phyloP scores from a whole-genome alignment of 1,140 invertebrate genomes.

The Aricia agestis region DNA sequence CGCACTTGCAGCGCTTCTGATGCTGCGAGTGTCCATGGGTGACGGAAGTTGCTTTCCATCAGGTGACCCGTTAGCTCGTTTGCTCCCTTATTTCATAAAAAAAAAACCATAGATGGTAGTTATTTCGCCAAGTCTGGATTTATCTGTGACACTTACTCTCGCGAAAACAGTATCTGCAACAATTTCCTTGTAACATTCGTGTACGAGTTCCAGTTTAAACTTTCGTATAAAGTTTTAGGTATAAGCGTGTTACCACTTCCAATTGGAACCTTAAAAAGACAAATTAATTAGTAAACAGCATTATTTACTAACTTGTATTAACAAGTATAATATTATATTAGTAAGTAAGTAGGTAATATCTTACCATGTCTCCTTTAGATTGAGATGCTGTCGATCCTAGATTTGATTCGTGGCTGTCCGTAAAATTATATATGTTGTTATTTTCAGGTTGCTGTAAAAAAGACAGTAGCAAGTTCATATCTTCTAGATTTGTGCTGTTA shows the following conservation, averaged over 20 bases:
- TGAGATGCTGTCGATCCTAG: not conserved
- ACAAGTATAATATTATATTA: not conserved
- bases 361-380: not conserved
- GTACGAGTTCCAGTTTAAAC: constrained; percentile 62
- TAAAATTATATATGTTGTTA: not conserved
- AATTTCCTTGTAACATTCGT: constrained; percentile 58
- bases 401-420: not conserved
- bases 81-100: too few relatives aligned
- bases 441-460: constrained; percentile 1
- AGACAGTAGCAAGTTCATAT: not conserved
- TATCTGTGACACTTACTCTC: constrained; percentile 40
- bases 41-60: too few relatives aligned
- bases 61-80: too few relatives aligned
- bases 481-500: too few relatives aligned
- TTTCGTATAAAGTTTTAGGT: constrained; percentile 45
- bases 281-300: not conserved
- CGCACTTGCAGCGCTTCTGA: too few relatives aligned
- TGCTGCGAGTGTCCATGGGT: too few relatives aligned
- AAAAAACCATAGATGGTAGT: too few relatives aligned
- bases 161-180: constrained; percentile 58
- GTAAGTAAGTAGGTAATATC: not conserved
- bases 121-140: not conserved
- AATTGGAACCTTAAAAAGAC: constrained; percentile 44
- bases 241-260: constrained; percentile 55
- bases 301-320: too few relatives aligned